Evolutionary conservation across 1,140 invertebrate species (phyloP).

Genomic region (Trichonephila clavipes): DNA sequence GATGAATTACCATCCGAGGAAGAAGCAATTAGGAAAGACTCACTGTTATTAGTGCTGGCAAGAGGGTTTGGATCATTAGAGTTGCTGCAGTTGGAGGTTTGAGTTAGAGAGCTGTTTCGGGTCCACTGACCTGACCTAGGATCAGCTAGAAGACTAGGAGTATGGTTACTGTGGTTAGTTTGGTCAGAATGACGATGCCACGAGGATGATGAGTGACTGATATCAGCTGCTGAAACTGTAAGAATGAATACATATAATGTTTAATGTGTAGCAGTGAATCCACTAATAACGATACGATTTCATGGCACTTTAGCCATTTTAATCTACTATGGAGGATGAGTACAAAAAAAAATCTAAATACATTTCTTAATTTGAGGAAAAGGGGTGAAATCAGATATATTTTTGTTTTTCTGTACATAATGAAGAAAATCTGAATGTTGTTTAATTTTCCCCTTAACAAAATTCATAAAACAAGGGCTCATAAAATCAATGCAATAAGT

Average conservation of each 20-base stretch:
- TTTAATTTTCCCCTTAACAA: too few relatives aligned
- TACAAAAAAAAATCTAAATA: too few relatives aligned
- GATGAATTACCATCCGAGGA: constrained; percentile 53
- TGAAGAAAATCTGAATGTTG: too few relatives aligned
- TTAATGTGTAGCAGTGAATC: background rate
- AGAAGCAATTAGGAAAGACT: constrained; percentile 77
- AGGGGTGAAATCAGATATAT: too few relatives aligned
- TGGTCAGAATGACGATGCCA: constrained; percentile 70
- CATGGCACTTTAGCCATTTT: too few relatives aligned
- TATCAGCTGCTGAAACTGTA: constrained; percentile 71
- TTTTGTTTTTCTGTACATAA: too few relatives aligned
- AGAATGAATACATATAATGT: background rate
- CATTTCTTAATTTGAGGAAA: too few relatives aligned
- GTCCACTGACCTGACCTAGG: constrained; percentile 41
- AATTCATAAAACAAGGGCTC: too few relatives aligned
- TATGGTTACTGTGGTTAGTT: constrained; percentile 62
- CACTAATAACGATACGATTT: too few relatives aligned
- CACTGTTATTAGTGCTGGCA: constrained; percentile 78
- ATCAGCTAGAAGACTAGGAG: constrained; percentile 47
- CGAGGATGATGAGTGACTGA: constrained; percentile 66
- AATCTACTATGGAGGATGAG: too few relatives aligned
- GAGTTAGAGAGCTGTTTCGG: constrained; percentile 72
- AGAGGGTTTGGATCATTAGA: constrained; percentile 66
- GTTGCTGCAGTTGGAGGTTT: constrained; percentile 74
- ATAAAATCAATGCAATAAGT: too few relatives aligned